phyloP scores from a whole-genome alignment of 1,140 invertebrate genomes.

The Laupala kohalensis region DNA sequence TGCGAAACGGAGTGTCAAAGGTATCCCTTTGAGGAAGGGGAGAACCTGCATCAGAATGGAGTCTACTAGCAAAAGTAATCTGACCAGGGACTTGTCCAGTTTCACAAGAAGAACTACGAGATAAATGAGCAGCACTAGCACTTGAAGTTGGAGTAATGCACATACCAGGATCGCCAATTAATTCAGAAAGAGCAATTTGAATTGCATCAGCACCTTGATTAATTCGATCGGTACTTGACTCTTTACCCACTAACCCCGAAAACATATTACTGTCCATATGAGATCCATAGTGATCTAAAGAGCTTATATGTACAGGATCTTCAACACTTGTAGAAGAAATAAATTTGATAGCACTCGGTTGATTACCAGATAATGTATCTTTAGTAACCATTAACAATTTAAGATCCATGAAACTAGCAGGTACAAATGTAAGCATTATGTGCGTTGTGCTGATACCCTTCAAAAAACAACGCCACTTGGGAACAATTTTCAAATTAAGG shows the following conservation, averaged over 20 bases:
- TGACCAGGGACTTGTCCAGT: neutral
- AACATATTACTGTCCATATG: neutral
- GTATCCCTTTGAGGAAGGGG: neutral
- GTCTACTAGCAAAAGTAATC: neutral
- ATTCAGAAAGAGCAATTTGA: neutral
- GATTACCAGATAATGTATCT: neutral
- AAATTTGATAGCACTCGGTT: constrained; percentile 2
- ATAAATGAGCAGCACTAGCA: neutral
- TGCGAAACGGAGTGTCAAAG: constrained; percentile 16
- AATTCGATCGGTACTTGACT: too few species aligned
- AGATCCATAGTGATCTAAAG: neutral
- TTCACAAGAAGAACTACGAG: neutral
- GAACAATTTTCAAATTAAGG: neutral
- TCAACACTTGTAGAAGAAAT: neutral
- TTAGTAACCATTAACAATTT: constrained; percentile 29
- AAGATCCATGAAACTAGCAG: constrained; percentile 42
- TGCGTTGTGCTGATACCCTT: constrained; percentile 46
- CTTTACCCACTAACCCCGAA: neutral
- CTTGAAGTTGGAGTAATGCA: neutral
- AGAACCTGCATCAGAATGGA: neutral
- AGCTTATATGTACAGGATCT: neutral
- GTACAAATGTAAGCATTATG: constrained; percentile 54
- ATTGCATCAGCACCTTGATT: neutral
- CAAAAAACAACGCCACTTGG: constrained; percentile 52
- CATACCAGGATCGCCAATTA: neutral